These are phyloP conservation scores for Seriola quinqueradiata DNA, from an alignment of 2,113 vertebrate genomes.

Conservation along the genomic window DNA sequence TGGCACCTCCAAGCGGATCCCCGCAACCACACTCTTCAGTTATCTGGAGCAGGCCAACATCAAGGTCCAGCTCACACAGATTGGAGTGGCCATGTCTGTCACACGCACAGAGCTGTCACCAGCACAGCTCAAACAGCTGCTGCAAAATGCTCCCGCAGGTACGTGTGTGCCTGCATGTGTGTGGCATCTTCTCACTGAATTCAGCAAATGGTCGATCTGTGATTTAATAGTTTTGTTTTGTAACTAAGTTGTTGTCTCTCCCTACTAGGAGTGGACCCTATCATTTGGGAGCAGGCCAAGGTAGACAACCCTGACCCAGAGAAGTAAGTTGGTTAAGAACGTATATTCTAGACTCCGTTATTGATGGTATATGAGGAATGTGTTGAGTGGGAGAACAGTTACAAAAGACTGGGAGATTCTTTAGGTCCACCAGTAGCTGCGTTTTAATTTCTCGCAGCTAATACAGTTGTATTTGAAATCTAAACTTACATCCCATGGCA, in stretches of 20 bases:
- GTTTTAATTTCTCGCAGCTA: too few species aligned
- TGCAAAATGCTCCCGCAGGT: constrained; percentile 96
- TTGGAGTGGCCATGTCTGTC: constrained; percentile 90
- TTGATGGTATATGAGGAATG: too few species aligned
- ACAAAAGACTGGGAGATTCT: too few species aligned
- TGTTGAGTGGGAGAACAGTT: too few species aligned
- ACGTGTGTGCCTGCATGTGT: not conserved
- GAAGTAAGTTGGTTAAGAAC: constrained; percentile 85
- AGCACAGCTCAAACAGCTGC: constrained; percentile 93
- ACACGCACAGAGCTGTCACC: constrained; percentile 93
- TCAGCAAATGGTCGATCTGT: too few species aligned
- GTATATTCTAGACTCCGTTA: not conserved
- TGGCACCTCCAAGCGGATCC: constrained; percentile 94
- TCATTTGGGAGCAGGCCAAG: constrained; percentile 99
- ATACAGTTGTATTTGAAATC: too few species aligned
- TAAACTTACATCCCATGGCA: too few species aligned
- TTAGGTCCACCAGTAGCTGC: too few species aligned
- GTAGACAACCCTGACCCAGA: constrained; percentile 98
- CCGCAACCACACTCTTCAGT: constrained; percentile 87
- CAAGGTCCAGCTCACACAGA: constrained; percentile 90
- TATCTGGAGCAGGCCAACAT: constrained; percentile 92
- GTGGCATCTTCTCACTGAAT: not conserved
- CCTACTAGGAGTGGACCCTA: constrained; percentile 93
- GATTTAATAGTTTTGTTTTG: not conserved
- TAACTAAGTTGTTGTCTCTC: not conserved